Evolutionary conservation across 2,113 vertebrate genomes (phyloP).

Genomic region (Perca fluviatilis): DNA sequence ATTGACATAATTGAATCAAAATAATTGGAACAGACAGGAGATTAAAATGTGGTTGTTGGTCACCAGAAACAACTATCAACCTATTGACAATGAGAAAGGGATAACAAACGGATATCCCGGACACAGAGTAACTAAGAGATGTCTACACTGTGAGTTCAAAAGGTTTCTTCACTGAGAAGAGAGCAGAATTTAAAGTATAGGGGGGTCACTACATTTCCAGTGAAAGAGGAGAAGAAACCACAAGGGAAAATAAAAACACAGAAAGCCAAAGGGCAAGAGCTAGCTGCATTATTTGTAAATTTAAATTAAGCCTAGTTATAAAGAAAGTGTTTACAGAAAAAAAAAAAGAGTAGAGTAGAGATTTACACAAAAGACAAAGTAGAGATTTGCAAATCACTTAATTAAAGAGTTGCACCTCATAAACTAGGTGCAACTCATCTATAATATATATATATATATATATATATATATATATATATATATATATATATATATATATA

Average conservation of each 20-base stretch:
- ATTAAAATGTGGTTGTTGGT: slow-evolving; percentile 44
- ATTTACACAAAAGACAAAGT: not conserved
- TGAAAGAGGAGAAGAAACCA: not conserved
- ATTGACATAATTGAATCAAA: slow-evolving; percentile 57
- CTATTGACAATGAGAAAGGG: slow-evolving; percentile 3
- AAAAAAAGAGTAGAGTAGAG: not conserved
- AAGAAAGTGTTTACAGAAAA: not conserved
- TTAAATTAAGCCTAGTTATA: not conserved
- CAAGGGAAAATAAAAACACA: not conserved
- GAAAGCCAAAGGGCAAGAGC: not conserved
- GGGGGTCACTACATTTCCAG: not conserved
- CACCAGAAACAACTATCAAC: slow-evolving; percentile 1
- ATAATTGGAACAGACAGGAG: slow-evolving; percentile 23
- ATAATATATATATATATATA: too few relatives aligned
- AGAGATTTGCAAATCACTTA: not conserved
- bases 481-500: too few relatives aligned
- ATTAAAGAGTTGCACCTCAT: not conserved
- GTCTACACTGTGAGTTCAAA: slow-evolving; percentile 13
- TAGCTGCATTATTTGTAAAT: not conserved
- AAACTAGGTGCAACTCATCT: too few relatives aligned
- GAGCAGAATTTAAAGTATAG: slow-evolving; percentile 17
- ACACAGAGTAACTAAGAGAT: slow-evolving; percentile 26
- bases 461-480: too few relatives aligned
- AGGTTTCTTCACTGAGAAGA: slow-evolving; percentile 8
- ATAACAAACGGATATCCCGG: not conserved